A percentile compares a stretch with the other conserved stretches of the same genome.
Conservation (phyloP, 2,113 vertebrate genomes). For the Stictonetta naevosa region DNA sequence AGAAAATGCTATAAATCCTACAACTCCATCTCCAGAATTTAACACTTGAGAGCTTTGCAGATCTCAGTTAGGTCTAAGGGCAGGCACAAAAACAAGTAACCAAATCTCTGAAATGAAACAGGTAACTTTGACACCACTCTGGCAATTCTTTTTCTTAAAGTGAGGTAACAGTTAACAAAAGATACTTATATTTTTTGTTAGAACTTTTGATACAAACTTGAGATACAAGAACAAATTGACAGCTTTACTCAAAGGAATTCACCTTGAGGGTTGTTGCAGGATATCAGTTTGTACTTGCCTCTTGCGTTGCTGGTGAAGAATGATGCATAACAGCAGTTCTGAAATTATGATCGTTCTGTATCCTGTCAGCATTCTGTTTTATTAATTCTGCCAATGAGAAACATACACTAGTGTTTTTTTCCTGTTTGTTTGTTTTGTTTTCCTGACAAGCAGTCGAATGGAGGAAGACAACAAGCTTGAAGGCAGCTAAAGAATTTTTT, state of each 20-base stretch:
- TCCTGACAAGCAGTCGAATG: neutral
- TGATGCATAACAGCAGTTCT: neutral
- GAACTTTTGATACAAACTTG: neutral
- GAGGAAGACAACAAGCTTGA: neutral
- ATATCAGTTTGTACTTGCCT: neutral
- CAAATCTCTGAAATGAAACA: neutral
- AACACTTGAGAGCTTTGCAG: neutral
- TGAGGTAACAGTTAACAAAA: neutral
- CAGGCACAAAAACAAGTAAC: neutral
- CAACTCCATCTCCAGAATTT: neutral
- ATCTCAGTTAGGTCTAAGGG: neutral
- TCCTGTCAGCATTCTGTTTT: neutral
- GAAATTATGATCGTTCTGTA: slow-evolving; percentile 10
- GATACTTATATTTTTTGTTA: neutral
- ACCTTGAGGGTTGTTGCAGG: neutral
- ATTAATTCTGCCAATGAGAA: slow-evolving; percentile 48
- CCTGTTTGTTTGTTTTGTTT: neutral
- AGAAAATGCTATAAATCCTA: neutral
- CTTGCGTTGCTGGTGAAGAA: neutral
- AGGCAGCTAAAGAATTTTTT: neutral
- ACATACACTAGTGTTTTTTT: neutral
- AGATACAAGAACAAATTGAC: neutral
- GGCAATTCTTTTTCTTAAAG: neutral
- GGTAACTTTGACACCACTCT: neutral
- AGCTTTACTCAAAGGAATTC: slow-evolving; percentile 19